These are phyloP conservation scores for Tigriopus californicus DNA, from an alignment of 2,888 invertebrate species.

Conservation along the genomic window DNA sequence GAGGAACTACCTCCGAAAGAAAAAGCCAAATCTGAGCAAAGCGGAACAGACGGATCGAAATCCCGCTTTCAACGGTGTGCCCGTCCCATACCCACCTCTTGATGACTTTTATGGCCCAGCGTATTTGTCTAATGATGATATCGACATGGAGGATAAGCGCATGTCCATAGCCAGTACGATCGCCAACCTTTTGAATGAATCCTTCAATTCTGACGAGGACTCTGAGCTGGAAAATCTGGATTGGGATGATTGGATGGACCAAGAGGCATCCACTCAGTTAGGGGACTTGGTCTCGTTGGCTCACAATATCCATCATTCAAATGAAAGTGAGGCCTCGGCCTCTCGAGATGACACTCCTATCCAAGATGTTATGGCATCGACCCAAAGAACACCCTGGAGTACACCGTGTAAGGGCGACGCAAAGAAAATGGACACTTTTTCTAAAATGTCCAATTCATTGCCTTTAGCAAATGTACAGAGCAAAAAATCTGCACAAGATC, in stretches of 20 bases:
- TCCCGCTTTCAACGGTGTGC: not conserved
- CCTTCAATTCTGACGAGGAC: constrained; percentile 11
- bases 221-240: constrained; percentile 11
- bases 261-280: not conserved
- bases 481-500: no score
- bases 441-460: no score
- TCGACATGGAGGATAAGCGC: not conserved
- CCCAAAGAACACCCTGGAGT: no score
- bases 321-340: no score
- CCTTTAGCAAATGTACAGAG: no score
- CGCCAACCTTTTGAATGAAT: constrained; percentile 6
- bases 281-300: not conserved
- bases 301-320: no score
- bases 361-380: no score
- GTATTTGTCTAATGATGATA: not conserved
- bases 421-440: no score
- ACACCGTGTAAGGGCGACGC: no score
- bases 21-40: not conserved
- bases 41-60: not conserved
- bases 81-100: constrained; percentile 1
- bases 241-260: constrained; percentile 7
- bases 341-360: no score
- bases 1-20: constrained; percentile 6
- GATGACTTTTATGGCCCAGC: constrained; percentile 13
- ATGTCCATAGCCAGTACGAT: constrained; percentile 1